phyloP scores from a whole-genome alignment of 2,797 vertebrate genomes.

The Pangasius krempfi region DNA sequence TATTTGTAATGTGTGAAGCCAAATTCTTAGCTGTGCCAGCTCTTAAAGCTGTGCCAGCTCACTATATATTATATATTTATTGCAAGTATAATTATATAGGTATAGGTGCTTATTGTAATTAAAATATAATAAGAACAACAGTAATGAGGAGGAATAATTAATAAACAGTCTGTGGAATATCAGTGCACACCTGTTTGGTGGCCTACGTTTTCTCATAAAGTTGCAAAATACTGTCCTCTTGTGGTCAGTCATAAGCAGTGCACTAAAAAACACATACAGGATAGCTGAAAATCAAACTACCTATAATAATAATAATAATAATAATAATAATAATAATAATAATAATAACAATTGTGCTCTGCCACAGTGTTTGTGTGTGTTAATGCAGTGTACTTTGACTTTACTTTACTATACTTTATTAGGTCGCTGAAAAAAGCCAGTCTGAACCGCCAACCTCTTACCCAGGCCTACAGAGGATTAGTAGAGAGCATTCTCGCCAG shows the following conservation, averaged over 20 bases:
- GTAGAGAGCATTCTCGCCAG: too few relatives aligned
- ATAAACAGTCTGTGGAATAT: neutral
- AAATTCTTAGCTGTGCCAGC: neutral
- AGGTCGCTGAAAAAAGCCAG: too few relatives aligned
- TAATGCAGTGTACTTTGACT: too few relatives aligned
- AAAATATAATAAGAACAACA: neutral
- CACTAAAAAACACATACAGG: neutral
- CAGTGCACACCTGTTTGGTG: neutral
- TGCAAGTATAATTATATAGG: neutral
- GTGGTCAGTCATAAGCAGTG: conserved; percentile 14
- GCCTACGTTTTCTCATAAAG: neutral
- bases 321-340: neutral
- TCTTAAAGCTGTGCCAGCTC: neutral
- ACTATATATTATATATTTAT: neutral
- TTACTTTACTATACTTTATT: too few relatives aligned
- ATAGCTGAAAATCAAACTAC: neutral
- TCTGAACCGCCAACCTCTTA: too few relatives aligned
- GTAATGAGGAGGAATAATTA: neutral
- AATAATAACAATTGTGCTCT: too few relatives aligned
- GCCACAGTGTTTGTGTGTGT: too few relatives aligned
- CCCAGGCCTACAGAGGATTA: too few relatives aligned
- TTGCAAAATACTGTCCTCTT: conserved; percentile 22
- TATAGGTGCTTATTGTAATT: neutral
- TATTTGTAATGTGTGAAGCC: neutral
- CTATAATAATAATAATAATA: neutral